Evolutionary conservation across 2,113 vertebrate species (phyloP), one percentile per base, ranked within the genome.

Genomic region (Ailurus styani): DNA sequence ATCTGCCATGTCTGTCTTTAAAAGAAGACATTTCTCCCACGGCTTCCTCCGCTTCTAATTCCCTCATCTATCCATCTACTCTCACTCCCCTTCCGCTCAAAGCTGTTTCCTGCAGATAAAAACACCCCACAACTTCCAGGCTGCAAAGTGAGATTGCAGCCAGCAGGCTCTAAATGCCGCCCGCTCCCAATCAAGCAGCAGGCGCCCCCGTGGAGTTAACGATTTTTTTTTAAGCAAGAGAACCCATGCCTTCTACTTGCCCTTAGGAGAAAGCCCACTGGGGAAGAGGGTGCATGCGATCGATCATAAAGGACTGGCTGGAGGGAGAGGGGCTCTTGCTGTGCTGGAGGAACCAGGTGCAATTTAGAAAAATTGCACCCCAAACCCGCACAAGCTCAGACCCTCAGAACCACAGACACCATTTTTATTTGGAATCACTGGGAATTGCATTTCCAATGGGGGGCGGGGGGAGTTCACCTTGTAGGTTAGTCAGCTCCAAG

Each of bases 51-150:
- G 78, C 96, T 91, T 68, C 85, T 57, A 77, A 93, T 95, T 90
- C 54, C 87, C 87, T 77, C 87, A 66, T 95, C 97, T 55, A 42
- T 88, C 87, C 81, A 92, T 93, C 90, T 78, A 70, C 45, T 94
- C 94, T 84, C 87, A 31, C 70, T 93, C 89, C 79, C 87, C 90
- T 96, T 98, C 97, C 6, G 37, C 82, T 96, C 83, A 7, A 55
- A 87, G 96, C 97, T 96, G 97, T 88, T 98, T 98, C 98, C 97
- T 97, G 94, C 84, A 92, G 97, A 98, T 97, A 97, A 96, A 97
- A 94, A 90, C 97, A 90, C 95, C 94, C 95, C 66, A 40, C 90
- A 47, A 54, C 90, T 86, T 86, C 77, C 96, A 87, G 93, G 29
- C 89, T 95, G 92, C 75, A 57, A 0, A 55, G 64, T 2, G 45